These are phyloP conservation scores for Amiota communis DNA, from an alignment of 2,888 invertebrate genomes.

Conservation along the genomic window DNA sequence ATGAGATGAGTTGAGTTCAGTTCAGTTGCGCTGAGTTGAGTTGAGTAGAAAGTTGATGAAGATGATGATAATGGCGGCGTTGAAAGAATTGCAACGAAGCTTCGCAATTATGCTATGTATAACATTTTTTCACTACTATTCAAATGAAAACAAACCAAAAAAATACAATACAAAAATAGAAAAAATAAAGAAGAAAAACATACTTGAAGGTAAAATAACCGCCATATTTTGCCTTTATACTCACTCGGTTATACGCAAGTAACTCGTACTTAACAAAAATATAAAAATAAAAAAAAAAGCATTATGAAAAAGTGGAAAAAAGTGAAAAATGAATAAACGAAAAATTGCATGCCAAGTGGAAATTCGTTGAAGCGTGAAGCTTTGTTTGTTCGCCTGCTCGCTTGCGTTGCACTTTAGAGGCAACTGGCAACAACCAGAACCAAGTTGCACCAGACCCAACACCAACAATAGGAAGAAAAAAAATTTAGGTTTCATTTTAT, in stretches of 20 bases:
- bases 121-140: conserved; percentile 9
- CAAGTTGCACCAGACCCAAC: not conserved
- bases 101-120: conserved; percentile 40
- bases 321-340: conserved; percentile 44
- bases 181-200: conserved; percentile 52
- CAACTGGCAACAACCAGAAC: not conserved
- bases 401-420: conserved; percentile 12
- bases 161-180: conserved; percentile 13
- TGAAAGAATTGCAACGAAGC: conserved; percentile 39
- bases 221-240: conserved; percentile 14
- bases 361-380: conserved; percentile 60
- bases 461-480: not conserved
- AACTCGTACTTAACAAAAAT: conserved; percentile 26
- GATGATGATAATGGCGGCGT: conserved; percentile 25
- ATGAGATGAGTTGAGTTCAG: not conserved
- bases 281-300: conserved; percentile 29
- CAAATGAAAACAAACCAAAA: conserved; percentile 14
- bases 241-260: no score
- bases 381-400: conserved; percentile 17
- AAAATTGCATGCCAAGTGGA: conserved; percentile 50
- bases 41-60: not conserved
- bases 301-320: conserved; percentile 31
- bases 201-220: conserved; percentile 56
- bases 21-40: not conserved
- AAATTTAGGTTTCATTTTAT: conserved; percentile 16